A percentile compares a stretch with the other conserved stretches of the same genome.
Evolutionary conservation across 2,888 invertebrate species (phyloP).

Genomic region (Hydraecia micacea): DNA sequence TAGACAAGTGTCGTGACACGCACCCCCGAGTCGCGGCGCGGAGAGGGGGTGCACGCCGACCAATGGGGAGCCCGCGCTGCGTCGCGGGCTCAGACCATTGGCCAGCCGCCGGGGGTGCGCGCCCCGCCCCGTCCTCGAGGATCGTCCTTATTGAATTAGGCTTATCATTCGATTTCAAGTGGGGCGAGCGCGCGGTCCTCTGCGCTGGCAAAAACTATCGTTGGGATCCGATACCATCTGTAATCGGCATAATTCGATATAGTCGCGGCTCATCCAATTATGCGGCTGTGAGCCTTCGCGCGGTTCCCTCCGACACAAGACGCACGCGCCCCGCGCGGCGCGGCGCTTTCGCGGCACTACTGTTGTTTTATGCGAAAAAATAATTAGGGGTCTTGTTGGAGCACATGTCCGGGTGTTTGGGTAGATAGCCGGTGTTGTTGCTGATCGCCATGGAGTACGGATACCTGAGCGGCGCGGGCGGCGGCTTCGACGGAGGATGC

Average conservation of each 20-base stretch:
- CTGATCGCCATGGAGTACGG: slow-evolving; percentile 88
- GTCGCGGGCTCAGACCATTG: slow-evolving; percentile 79
- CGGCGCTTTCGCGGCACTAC: slow-evolving; percentile 72
- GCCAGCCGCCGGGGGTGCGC: slow-evolving; percentile 83
- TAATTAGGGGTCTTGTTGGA: slow-evolving; percentile 61
- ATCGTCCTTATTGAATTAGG: slow-evolving; percentile 94
- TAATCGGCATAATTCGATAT: slow-evolving; percentile 89
- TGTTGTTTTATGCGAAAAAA: slow-evolving; percentile 65
- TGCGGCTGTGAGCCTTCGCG: slow-evolving; percentile 84
- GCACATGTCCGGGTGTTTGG: slow-evolving; percentile 86
- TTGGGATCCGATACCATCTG: slow-evolving; percentile 87
- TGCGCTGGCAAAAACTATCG: slow-evolving; percentile 85
- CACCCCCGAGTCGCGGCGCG: slow-evolving; percentile 82
- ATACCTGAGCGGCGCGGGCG: slow-evolving; percentile 87
- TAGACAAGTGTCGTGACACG: slow-evolving; percentile 90
- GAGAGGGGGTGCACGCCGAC: slow-evolving; percentile 74
- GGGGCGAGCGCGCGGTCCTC: slow-evolving; percentile 89
- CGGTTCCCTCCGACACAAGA: slow-evolving; percentile 76
- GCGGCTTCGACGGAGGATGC: slow-evolving; percentile 89
- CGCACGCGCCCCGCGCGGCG: slow-evolving; percentile 83
- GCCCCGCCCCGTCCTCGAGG: slow-evolving; percentile 89
- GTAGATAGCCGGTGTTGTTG: slow-evolving; percentile 84
- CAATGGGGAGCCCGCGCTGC: slow-evolving; percentile 78
- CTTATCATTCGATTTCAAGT: slow-evolving; percentile 93
- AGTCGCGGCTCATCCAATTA: slow-evolving; percentile 88